Evolutionary conservation across 2,888 invertebrate species (phyloP).

Genomic region (Azorinus chamasolen): DNA sequence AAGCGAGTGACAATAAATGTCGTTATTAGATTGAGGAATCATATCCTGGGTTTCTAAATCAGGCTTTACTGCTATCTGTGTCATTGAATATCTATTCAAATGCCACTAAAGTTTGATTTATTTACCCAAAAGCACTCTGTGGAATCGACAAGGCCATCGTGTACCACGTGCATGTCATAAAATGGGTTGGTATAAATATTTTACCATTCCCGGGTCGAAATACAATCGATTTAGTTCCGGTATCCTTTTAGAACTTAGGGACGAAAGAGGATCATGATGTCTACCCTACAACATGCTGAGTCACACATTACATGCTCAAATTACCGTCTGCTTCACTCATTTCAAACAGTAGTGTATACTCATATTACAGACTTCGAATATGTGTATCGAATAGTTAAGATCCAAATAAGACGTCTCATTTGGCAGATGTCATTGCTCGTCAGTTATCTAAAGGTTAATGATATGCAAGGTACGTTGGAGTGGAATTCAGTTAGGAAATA

Average conservation of each 20-base stretch:
- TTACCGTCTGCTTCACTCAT: too few relatives aligned
- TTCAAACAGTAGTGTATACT: too few relatives aligned
- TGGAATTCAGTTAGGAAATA: too few relatives aligned
- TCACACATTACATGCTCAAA: too few relatives aligned
- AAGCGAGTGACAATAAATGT: neutral
- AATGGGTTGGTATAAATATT: conserved; percentile 12
- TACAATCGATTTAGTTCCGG: conserved; percentile 13
- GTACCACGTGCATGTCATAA: conserved; percentile 37
- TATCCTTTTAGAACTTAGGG: neutral
- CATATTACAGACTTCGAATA: too few relatives aligned
- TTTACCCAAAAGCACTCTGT: conserved; percentile 21
- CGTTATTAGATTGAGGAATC: conserved; percentile 3
- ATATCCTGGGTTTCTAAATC: conserved; percentile 28
- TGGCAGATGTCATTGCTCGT: too few relatives aligned
- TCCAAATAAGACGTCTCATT: too few relatives aligned
- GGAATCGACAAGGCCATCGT: conserved; percentile 27
- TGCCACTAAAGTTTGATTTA: conserved; percentile 34
- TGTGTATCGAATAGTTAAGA: too few relatives aligned
- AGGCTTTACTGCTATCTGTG: conserved; percentile 1
- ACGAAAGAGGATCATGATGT: too few relatives aligned
- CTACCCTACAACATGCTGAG: too few relatives aligned
- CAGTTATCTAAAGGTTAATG: too few relatives aligned
- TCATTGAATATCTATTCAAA: neutral
- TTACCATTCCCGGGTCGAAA: conserved; percentile 3
- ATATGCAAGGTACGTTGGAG: too few relatives aligned